A percentile compares a stretch with the other conserved stretches of the same genome.
Evolutionary conservation across 2,888 invertebrate genomes (phyloP).

Genomic region (Busseola fusca): DNA sequence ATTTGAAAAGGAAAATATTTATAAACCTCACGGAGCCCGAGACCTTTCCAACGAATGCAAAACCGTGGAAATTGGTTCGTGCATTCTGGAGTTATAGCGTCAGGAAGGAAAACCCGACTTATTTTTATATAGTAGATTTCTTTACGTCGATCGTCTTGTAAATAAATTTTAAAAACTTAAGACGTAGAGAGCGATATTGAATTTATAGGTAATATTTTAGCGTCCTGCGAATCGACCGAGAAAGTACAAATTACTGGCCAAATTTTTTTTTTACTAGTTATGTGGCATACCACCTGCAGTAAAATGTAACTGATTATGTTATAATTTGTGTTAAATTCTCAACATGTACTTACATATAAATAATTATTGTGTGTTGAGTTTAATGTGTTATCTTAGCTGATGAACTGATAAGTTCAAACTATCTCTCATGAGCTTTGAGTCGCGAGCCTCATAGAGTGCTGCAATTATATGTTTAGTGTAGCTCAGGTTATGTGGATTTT

Average conservation of each 20-base stretch:
- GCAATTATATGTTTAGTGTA: background rate
- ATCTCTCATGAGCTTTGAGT: background rate
- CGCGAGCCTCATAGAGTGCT: background rate
- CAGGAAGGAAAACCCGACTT: too few species aligned
- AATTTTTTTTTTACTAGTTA: background rate
- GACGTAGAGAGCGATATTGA: background rate
- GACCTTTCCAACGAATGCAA: too few species aligned
- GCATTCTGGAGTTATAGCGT: too few species aligned
- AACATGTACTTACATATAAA: background rate
- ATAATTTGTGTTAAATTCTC: background rate
- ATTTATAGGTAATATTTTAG: background rate
- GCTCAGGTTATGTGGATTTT: background rate
- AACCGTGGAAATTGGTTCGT: too few species aligned
- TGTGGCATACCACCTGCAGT: background rate
- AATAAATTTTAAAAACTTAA: background rate
- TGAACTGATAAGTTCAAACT: background rate
- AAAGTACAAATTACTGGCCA: background rate
- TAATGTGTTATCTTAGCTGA: background rate
- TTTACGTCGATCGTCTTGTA: too few species aligned
- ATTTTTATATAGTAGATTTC: too few species aligned
- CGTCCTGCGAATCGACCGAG: background rate
- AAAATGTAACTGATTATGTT: background rate
- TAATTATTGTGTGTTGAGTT: background rate
- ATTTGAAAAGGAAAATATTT: too few species aligned
- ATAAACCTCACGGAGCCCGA: too few species aligned